Base-by-base conservation (phyloP, 2,113 vertebrate species). In the Baryphthengus martii region DNA sequence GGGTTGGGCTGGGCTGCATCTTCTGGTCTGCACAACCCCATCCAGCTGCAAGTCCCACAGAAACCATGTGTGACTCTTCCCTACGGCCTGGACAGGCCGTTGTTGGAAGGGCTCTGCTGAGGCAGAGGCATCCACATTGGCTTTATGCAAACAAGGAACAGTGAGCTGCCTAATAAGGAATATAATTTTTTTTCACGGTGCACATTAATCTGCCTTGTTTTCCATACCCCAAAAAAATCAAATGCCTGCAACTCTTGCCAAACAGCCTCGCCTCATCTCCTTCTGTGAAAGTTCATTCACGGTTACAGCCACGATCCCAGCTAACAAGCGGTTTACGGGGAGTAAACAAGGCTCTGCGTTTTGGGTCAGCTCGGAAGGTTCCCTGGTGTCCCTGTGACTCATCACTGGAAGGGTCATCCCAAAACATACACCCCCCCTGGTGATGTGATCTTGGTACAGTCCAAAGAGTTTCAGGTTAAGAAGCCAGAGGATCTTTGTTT, bases 401-500 rank as follows among this genome's bases (percentile, higher is more conserved):
- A 71, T 14, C 70, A 47, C 94, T 59, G 73, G 50, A 44, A 85
- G 90, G 85, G 93, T 90, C 83, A 89, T 89, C 86, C 91, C 11
- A 35, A 33, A 88, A 94, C 92, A n/a, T n/a, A 93, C 95, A 58
- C 84, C 91, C 97, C 97, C 96, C 70, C 95, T 7, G 21, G 67
- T 92, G 93, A 93, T 62, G 95, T 61, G 91, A 90, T 23, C 31
- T 94, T 98, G 97, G 97, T 95, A 96, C 96, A 97, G 97, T 83
- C 97, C 96, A 4, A 59, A 96, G 96, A 96, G 95, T 95, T 97
- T 89, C 97, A 97, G 97, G 95, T 94, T 97, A 79, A 97, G 87
- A 92, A 97, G 82, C 73, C 0, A 90, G 86, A 88, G 84, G 93
- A 96, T 85, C 71, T 44, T 76, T 63, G 94, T 93, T 81, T 93